Percentiles rank a stretch among this genome's conserved stretches.
Evolutionary conservation across 2,888 invertebrate species (phyloP).

Genomic region (Euzophera pinguis): DNA sequence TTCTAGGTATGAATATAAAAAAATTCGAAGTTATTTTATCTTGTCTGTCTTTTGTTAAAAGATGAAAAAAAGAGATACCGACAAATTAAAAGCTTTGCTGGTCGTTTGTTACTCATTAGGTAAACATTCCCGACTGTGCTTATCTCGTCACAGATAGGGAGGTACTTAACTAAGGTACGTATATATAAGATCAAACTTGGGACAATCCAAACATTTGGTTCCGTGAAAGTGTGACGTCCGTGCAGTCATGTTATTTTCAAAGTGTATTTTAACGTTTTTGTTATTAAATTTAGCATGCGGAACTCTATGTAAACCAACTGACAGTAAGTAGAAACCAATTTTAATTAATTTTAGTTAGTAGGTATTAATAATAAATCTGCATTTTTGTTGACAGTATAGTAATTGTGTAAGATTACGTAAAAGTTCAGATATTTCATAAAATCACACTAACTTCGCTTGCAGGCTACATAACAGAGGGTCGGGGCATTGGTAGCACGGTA

Average conservation of each 20-base stretch:
- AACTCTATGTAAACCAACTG: slow-evolving; percentile 51
- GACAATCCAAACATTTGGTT: slow-evolving; percentile 59
- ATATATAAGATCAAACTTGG: slow-evolving; percentile 55
- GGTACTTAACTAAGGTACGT: slow-evolving; percentile 37
- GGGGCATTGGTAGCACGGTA: slow-evolving; percentile 57
- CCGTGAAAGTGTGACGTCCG: slow-evolving; percentile 33
- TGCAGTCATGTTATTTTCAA: slow-evolving; percentile 46
- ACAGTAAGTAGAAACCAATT: slow-evolving; percentile 64
- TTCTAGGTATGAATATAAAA: neutral
- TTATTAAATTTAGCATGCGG: slow-evolving; percentile 41
- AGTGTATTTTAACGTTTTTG: slow-evolving; percentile 36
- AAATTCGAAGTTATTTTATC: slow-evolving; percentile 17
- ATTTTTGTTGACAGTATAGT: neutral
- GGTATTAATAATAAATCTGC: neutral
- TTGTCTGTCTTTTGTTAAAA: slow-evolving; percentile 24
- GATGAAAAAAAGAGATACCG: slow-evolving; percentile 21
- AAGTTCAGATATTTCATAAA: neutral
- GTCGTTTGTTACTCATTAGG: slow-evolving; percentile 63
- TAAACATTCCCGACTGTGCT: slow-evolving; percentile 69
- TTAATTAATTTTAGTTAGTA: too few species aligned
- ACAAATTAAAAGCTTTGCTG: slow-evolving; percentile 47
- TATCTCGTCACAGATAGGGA: slow-evolving; percentile 66
- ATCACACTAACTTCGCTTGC: slow-evolving; percentile 41
- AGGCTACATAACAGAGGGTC: slow-evolving; percentile 55
- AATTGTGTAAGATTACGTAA: neutral